These are phyloP conservation scores for Micromussa lordhowensis DNA, from an alignment of 92 coral and sea anemone genomes.

Conservation along the genomic window DNA sequence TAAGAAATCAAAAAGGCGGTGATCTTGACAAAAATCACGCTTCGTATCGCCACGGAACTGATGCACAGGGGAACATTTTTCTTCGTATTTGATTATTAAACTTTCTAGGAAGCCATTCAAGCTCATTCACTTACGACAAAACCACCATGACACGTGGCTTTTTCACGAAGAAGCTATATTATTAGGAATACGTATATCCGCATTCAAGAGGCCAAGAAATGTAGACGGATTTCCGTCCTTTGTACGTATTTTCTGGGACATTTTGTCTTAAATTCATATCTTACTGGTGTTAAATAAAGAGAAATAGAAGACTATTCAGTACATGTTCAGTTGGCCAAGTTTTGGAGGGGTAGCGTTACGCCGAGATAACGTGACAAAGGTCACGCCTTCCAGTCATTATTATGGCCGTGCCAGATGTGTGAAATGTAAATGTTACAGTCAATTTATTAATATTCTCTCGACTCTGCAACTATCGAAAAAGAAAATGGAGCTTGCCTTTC, in stretches of 20 bases:
- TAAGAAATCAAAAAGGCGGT: neutral
- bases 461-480: neutral
- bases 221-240: neutral
- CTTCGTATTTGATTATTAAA: neutral
- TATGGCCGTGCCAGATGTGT: conserved; percentile 1
- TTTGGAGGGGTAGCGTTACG: neutral
- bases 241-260: neutral
- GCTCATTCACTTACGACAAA: neutral
- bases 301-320: neutral
- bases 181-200: neutral
- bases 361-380: neutral
- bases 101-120: neutral
- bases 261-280: neutral
- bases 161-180: neutral
- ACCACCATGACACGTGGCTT: neutral
- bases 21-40: neutral
- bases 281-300: neutral
- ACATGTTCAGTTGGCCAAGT: neutral
- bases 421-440: neutral
- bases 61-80: neutral
- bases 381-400: neutral
- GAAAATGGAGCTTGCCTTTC: conserved; percentile 73
- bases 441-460: neutral
- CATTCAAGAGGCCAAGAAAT: neutral
- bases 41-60: neutral